phyloP scores from a whole-genome alignment of 2,888 invertebrate genomes.

The Nycteola revayana region DNA sequence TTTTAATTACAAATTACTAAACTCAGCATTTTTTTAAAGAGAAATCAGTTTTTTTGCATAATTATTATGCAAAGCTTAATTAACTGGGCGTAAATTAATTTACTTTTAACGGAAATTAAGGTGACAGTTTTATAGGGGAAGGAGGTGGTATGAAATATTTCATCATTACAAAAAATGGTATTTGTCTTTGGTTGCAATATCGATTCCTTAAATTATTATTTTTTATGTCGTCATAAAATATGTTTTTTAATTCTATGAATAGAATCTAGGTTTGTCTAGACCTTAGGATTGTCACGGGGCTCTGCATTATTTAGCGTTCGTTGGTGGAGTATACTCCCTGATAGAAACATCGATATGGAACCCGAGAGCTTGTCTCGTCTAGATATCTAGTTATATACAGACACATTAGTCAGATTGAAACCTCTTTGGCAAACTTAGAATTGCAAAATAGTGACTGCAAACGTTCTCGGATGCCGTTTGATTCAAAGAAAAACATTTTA shows the following conservation, averaged over 20 bases:
- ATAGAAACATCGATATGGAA: conserved; percentile 33
- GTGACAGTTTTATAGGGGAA: conserved; percentile 36
- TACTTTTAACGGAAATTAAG: conserved; percentile 50
- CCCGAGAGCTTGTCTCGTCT: conserved; percentile 27
- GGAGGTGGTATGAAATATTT: conserved; percentile 31
- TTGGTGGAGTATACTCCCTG: conserved; percentile 10
- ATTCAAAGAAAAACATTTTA: conserved; percentile 57
- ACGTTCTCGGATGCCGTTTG: conserved; percentile 62
- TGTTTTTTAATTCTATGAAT: conserved; percentile 6
- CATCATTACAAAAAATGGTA: conserved; percentile 30
- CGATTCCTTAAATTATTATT: no score
- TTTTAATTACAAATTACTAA: conserved; percentile 68
- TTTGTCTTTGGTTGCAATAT: conserved; percentile 26
- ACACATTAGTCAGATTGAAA: conserved; percentile 77
- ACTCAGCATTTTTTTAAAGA: conserved; percentile 56
- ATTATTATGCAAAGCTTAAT: conserved; percentile 74
- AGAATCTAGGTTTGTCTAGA: no score
- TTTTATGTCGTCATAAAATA: conserved; percentile 3
- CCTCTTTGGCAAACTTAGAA: conserved; percentile 72
- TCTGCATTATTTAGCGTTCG: conserved; percentile 2
- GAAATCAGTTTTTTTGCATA: conserved; percentile 54
- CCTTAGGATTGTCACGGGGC: no score
- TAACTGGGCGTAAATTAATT: conserved; percentile 59
- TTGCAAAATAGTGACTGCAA: conserved; percentile 72
- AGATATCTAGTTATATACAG: conserved; percentile 40